Base-by-base conservation (phyloP, 2,797 vertebrate genomes). In the Todus mexicanus region DNA sequence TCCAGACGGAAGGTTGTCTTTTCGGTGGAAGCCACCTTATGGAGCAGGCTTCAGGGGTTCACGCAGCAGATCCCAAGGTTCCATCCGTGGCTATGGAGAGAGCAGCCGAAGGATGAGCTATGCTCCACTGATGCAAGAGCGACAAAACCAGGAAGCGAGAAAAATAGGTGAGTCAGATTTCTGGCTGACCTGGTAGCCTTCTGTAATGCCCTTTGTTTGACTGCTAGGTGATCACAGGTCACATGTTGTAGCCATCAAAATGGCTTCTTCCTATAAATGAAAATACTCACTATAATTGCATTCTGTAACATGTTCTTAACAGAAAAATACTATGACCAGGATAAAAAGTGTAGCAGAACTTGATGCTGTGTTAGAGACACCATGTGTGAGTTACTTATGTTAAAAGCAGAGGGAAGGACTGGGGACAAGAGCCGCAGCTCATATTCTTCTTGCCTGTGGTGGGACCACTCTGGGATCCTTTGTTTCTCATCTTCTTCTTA, bases 21-120 rank as follows among this genome's bases (percentile, higher is more conserved):
- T 97, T 56, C 98, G 98, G 29, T 98, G 98, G 96, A 98, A 98
- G 89, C 96, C 98, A 6, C 98, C 98, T 33, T 98, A 98, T 10
- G 98, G 98, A 45, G 98, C 98, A 9, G 98, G 98, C 77, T 97
- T 98, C 77, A 98, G 98, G 93, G 98, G 98, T 72, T 97, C 98
- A 10, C 97, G 90, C 73, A 78, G 79, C 89, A 98, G 97, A 97
- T 98, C 97, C 43, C 97, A 97, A 93, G 97, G 95, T 72, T 94
- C 97, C 93, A 80, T 95, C 75, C 97, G 96, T 74, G 97, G 96
- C 59, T 96, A 98, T 25, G 97, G 98, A 76, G 98, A 98, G 84
- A 98, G 98, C 96, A 95, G 87, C 95, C 98, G 96, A 96, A 98
- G 97, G 94, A 97, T 98, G 97, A 97, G 98, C 71, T 97, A 98